Evolutionary conservation across 2,888 invertebrate genomes (phyloP), one percentile per base, ranked within the genome.

Genomic region (Hofmannophila pseudospretella): DNA sequence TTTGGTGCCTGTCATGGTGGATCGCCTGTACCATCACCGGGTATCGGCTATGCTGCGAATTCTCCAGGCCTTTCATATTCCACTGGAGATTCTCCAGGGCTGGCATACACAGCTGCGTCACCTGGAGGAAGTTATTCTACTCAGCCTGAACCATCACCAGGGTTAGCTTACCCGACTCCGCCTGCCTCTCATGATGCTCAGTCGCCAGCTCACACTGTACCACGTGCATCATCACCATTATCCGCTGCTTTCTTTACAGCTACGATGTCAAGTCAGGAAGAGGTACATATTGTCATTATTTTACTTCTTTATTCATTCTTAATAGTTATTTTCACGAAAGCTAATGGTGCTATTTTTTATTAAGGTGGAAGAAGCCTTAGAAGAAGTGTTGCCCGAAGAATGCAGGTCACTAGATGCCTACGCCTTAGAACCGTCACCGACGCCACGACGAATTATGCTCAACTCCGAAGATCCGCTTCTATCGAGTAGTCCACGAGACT

Each of bases 171-270:
- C 65, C 95, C 96, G 2, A 96, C 96, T 5, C 96, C 96, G 12
- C 95, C 96, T 3, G 95, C 95, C 1, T 95, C 95, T 52, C 95
- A 95, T 54, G 95, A 95, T 78, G 94, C 94, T 12, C 91, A 92
- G 41, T 91, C 92, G 45, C 93, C 92, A 43, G 77, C 79, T 5
- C 81, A 84, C 39, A 72, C 80, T 4, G 91, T 91, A 1, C 91
- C 93, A 8, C 92, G 94, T 42, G 92, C 93, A 0, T 94, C 94
- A 4, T 94, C 94, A 1, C 94, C 95, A 1, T 77, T 94, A 8
- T 94, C 94, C 7, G 94, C 94, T 37, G 94, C 94, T 3, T 95
- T 94, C 70, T 95, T 94, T 67, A 94, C 94, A 30, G 91, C 92
- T 25, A 93, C 94, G 8, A 94, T 95, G 90, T 94, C 95, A 2